These are phyloP conservation scores for Phoenicopterus ruber DNA, from an alignment of 2,113 vertebrate species.

Conservation along the genomic window DNA sequence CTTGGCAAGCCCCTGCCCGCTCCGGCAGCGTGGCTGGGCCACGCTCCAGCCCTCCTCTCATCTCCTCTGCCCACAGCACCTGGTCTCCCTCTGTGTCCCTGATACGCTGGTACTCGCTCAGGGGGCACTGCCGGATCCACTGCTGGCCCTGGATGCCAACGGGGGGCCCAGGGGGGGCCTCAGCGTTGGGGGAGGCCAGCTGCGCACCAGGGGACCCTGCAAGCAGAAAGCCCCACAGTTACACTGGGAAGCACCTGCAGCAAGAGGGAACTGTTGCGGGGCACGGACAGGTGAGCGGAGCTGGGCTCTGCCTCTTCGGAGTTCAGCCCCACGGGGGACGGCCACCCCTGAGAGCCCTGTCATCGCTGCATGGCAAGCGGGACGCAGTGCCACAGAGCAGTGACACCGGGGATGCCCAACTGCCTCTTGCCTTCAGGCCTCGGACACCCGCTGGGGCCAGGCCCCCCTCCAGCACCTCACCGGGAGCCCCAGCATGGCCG, in stretches of 20 bases:
- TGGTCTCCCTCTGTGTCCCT: not conserved
- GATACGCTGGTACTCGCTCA: not conserved
- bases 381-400: not conserved
- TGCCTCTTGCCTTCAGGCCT: not conserved
- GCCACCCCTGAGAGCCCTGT: not conserved
- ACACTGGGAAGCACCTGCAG: not conserved
- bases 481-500: accelerated
- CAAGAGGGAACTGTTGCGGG: not conserved
- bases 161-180: not conserved
- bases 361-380: not conserved
- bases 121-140: not conserved
- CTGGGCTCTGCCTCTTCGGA: not conserved
- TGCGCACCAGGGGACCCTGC: not conserved
- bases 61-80: not conserved
- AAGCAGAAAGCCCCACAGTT: not conserved
- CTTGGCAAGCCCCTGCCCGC: not conserved
- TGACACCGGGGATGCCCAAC: not conserved
- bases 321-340: not conserved
- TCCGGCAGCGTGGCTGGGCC: accelerated
- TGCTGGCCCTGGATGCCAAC: not conserved
- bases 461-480: not conserved
- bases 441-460: accelerated
- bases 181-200: no score
- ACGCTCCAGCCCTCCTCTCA: not conserved
- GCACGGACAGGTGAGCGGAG: accelerated